Evolutionary conservation across 2,888 invertebrate species (phyloP).

Genomic region (Dasypolia templi): DNA sequence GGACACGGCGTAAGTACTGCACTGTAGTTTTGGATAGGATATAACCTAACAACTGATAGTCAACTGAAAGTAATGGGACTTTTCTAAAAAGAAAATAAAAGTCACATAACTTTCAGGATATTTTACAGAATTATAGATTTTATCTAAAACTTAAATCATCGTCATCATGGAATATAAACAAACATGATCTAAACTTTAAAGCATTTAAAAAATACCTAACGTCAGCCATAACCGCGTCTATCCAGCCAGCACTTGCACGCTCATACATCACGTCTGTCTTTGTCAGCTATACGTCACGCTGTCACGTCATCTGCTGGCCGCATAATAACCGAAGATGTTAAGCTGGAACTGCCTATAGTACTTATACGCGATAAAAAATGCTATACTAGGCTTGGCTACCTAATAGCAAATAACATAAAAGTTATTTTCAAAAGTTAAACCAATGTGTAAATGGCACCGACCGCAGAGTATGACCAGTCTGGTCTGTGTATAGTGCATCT

Average conservation of each 20-base stretch:
- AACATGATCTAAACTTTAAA: slow-evolving; percentile 4
- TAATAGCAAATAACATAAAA: too few relatives aligned
- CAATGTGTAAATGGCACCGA: too few relatives aligned
- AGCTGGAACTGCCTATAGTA: slow-evolving; percentile 3
- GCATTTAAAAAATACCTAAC: slow-evolving; percentile 16
- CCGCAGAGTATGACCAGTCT: neutral
- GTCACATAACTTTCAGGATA: accelerated
- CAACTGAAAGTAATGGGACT: too few relatives aligned
- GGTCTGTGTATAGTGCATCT: too few relatives aligned
- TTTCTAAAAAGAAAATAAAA: too few relatives aligned
- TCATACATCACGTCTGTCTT: slow-evolving; percentile 56
- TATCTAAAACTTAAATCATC: too few relatives aligned
- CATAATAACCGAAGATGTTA: slow-evolving; percentile 43
- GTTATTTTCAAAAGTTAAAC: neutral
- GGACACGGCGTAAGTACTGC: slow-evolving; percentile 3
- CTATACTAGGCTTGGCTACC: neutral
- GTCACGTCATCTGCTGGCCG: slow-evolving; percentile 24
- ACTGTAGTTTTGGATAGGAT: neutral
- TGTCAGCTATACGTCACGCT: slow-evolving; percentile 59
- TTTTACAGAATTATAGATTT: neutral
- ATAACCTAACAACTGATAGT: neutral
- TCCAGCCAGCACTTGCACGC: slow-evolving; percentile 31
- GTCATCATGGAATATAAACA: neutral
- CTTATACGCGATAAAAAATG: neutral
- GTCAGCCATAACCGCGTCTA: neutral